Evolutionary conservation across 1,140 invertebrate genomes (phyloP).

Genomic region (Drosophila neocordata): DNA sequence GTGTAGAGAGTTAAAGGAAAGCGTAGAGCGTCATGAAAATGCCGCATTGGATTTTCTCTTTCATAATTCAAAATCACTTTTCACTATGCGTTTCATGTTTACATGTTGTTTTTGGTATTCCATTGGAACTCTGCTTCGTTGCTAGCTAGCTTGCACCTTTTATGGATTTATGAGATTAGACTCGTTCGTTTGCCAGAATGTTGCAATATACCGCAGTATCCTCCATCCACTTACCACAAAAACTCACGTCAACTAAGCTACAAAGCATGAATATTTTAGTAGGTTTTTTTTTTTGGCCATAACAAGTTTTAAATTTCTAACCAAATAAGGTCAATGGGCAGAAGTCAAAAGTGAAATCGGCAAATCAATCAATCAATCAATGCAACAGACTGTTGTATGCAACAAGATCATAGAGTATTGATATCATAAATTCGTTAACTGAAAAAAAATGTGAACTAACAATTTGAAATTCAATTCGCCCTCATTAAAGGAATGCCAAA

Average conservation of each 20-base stretch:
- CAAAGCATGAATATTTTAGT: not conserved
- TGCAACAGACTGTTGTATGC: constrained; percentile 37
- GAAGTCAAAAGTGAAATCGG: not conserved
- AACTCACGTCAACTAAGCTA: not conserved
- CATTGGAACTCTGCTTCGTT: constrained; percentile 6
- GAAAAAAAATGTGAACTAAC: not conserved
- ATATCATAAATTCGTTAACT: not conserved
- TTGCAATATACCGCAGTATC: not conserved
- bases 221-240: not conserved
- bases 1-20: not conserved
- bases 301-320: not conserved
- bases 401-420: not conserved
- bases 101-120: constrained; percentile 15
- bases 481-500: not conserved
- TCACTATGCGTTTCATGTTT: constrained; percentile 36
- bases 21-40: constrained; percentile 36
- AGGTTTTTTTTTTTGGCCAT: constrained; percentile 17
- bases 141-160: constrained; percentile 21
- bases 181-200: not conserved
- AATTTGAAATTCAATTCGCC: constrained; percentile 3
- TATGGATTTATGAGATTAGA: constrained; percentile 12
- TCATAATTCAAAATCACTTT: constrained; percentile 80
- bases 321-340: not conserved
- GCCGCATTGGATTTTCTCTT: constrained; percentile 61
- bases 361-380: constrained; percentile 59